phyloP scores from a whole-genome alignment of 2,888 invertebrate genomes.

The Drosophila lacicola region DNA sequence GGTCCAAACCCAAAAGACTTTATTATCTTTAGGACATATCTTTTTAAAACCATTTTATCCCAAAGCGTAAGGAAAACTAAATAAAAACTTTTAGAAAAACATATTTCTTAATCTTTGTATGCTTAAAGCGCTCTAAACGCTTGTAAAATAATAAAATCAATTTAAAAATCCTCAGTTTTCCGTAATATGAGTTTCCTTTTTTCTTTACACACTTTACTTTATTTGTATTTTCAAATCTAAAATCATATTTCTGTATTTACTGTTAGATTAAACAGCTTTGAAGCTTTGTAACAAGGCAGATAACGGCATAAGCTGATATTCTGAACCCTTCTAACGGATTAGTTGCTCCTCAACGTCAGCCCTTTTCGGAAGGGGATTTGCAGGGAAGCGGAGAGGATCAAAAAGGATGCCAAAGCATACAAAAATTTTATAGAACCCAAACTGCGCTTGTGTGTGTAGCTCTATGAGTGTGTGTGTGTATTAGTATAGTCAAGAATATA shows the following conservation, averaged over 20 bases:
- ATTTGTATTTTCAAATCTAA: background rate
- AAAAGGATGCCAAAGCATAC: constrained; percentile 57
- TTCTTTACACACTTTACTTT: background rate
- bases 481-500: constrained; percentile 13
- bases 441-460: constrained; percentile 41
- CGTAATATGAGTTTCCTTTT: background rate
- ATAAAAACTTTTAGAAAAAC: no score
- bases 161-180: no score
- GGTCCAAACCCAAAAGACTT: no score
- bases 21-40: no score
- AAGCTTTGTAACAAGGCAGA: constrained; percentile 34
- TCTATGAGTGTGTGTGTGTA: constrained; percentile 12
- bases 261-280: constrained; percentile 32
- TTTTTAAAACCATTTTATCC: no score
- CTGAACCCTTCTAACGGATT: constrained; percentile 49
- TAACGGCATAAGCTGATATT: constrained; percentile 24
- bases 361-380: constrained; percentile 24
- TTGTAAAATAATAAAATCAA: no score
- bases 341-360: constrained; percentile 37
- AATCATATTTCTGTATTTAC: constrained; percentile 24
- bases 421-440: constrained; percentile 52
- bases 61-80: no score
- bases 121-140: no score
- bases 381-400: constrained; percentile 58
- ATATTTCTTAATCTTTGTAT: no score